Evolutionary conservation across 2,797 vertebrate genomes (phyloP).

Genomic region (Oryzias sinensis): DNA sequence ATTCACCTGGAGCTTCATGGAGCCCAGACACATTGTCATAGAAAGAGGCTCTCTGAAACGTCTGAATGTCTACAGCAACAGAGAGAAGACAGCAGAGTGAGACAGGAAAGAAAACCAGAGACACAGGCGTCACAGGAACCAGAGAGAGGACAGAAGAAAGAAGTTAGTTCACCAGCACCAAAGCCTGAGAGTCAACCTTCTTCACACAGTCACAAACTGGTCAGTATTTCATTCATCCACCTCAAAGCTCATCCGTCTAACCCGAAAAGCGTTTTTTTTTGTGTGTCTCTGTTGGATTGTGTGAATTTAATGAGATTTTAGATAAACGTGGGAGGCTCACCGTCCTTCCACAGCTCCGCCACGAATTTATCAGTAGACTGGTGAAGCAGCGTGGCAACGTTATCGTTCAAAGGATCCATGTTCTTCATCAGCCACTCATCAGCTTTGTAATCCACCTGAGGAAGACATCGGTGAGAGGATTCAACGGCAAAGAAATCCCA

Average conservation of each 20-base stretch:
- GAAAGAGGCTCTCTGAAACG: conserved; percentile 98
- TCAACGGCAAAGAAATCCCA: no score
- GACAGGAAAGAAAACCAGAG: conserved; percentile 32
- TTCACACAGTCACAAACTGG: conserved; percentile 4
- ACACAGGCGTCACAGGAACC: conserved; percentile 15
- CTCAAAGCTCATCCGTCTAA: no score
- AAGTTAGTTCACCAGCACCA: conserved; percentile 24
- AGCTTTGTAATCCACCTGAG: conserved; percentile 96
- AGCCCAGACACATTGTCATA: conserved; percentile 96
- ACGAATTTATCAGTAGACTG: conserved; percentile 96
- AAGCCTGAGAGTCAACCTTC: conserved; percentile 1
- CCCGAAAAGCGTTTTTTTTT: no score
- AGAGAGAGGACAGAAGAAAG: conserved; percentile 21
- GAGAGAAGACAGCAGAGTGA: conserved; percentile 52
- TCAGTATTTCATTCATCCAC: no score
- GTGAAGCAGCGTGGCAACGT: conserved; percentile 92
- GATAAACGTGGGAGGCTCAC: conserved; percentile 65
- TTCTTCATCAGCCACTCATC: conserved; percentile 99
- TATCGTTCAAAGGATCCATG: conserved; percentile 98
- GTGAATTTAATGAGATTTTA: no score
- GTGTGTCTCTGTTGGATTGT: no score
- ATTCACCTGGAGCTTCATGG: conserved; percentile 95
- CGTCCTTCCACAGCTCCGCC: conserved; percentile 96
- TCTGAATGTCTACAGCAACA: conserved; percentile 92
- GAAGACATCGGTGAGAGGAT: not conserved